phyloP scores from a whole-genome alignment of 2,797 vertebrate genomes.

The Onychomys torridus region DNA sequence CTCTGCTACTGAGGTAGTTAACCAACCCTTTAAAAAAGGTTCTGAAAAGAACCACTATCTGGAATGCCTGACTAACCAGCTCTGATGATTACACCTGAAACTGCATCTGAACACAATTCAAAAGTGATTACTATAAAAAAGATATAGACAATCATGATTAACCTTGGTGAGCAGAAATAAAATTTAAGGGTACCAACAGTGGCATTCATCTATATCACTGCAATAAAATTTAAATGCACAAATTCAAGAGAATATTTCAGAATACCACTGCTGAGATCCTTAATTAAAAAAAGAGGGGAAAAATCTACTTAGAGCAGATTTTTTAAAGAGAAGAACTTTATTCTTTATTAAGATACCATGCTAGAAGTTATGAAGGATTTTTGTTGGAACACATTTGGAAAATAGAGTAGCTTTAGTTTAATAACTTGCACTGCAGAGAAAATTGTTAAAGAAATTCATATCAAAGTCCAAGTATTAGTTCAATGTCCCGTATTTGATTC shows the following conservation, averaged over 20 bases:
- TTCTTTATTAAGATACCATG: constrained; percentile 92
- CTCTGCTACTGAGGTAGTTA: constrained; percentile 99
- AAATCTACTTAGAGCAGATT: constrained; percentile 92
- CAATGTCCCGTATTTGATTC: constrained; percentile 92
- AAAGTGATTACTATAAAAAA: constrained; percentile 90
- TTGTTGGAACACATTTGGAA: constrained; percentile 90
- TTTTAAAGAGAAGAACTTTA: constrained; percentile 89
- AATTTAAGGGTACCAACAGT: constrained; percentile 90
- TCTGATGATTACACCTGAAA: constrained; percentile 99
- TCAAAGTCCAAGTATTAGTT: constrained; percentile 93
- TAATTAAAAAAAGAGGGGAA: constrained; percentile 88
- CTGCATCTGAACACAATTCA: constrained; percentile 94
- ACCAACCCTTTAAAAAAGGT: constrained; percentile 99
- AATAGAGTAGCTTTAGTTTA: constrained; percentile 93
- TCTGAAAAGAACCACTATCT: constrained; percentile 99
- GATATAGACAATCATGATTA: constrained; percentile 92
- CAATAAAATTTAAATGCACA: constrained; percentile 89
- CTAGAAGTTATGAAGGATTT: constrained; percentile 91
- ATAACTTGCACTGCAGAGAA: constrained; percentile 94
- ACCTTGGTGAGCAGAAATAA: constrained; percentile 92
- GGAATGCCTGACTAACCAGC: constrained; percentile 99
- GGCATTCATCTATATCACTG: constrained; percentile 89
- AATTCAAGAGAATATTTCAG: constrained; percentile 87
- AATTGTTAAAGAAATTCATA: constrained; percentile 93
- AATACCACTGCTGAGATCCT: constrained; percentile 90